phyloP scores from a whole-genome alignment of 2,888 invertebrate species.

The Yponomeuta evonymella region DNA sequence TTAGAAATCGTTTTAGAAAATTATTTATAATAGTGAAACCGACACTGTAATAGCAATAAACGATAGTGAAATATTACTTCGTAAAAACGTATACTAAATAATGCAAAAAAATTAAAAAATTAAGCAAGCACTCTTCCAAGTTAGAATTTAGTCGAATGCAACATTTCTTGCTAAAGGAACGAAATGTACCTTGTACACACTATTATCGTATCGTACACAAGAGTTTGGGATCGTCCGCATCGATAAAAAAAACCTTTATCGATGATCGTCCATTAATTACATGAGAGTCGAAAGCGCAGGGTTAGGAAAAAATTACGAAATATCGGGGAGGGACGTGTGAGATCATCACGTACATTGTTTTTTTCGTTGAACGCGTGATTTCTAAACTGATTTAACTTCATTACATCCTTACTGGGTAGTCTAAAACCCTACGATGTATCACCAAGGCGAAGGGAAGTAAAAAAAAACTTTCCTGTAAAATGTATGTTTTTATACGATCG shows the following conservation, averaged over 20 bases:
- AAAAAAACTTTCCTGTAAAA: neutral
- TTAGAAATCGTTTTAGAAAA: slow-evolving; percentile 44
- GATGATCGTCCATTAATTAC: too few relatives aligned
- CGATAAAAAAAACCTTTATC: too few relatives aligned
- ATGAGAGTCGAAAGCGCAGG: too few relatives aligned
- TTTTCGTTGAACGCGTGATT: too few relatives aligned
- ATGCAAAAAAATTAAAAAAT: neutral
- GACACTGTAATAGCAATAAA: slow-evolving; percentile 53
- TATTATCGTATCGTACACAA: neutral
- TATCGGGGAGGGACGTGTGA: too few relatives aligned
- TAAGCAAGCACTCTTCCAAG: slow-evolving; percentile 46
- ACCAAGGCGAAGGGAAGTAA: too few relatives aligned
- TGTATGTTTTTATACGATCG: neutral
- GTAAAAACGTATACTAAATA: slow-evolving; percentile 21
- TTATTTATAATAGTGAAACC: slow-evolving; percentile 27
- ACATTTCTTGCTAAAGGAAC: neutral
- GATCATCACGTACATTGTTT: too few relatives aligned
- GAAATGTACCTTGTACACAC: neutral
- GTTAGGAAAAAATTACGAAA: too few relatives aligned
- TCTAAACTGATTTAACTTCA: too few relatives aligned
- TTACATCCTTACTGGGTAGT: too few relatives aligned
- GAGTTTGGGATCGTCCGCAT: too few relatives aligned
- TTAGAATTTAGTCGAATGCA: neutral
- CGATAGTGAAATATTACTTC: slow-evolving; percentile 39
- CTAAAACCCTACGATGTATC: too few relatives aligned